Evolutionary conservation across 2,888 invertebrate species (phyloP).

Genomic region (Idaea dimidiata): DNA sequence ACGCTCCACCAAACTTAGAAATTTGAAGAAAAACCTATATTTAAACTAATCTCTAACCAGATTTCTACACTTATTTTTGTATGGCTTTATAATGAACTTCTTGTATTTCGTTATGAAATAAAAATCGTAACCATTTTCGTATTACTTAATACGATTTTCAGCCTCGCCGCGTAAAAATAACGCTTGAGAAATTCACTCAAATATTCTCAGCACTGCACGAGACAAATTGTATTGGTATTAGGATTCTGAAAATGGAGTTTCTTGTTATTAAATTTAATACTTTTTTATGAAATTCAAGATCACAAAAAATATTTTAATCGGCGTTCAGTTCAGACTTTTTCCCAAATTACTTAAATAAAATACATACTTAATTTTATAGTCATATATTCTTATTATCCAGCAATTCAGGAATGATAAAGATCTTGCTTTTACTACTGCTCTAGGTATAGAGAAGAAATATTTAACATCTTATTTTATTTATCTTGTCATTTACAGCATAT

Average conservation of each 20-base stretch:
- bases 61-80: too few relatives aligned
- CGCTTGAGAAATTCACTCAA: too few relatives aligned
- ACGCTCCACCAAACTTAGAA: too few relatives aligned
- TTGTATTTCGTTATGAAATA: too few relatives aligned
- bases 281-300: not conserved
- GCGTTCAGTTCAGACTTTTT: not conserved
- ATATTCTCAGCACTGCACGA: not conserved
- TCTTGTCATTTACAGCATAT: conserved; percentile 79
- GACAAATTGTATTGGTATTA: not conserved
- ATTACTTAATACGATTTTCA: too few relatives aligned
- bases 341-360: not conserved
- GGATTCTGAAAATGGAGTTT: not conserved
- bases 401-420: too few relatives aligned
- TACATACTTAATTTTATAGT: not conserved
- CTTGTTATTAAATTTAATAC: not conserved
- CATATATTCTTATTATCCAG: not conserved
- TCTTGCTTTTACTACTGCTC: not conserved
- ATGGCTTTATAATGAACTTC: too few relatives aligned
- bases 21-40: too few relatives aligned
- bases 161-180: too few relatives aligned
- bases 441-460: not conserved
- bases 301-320: not conserved
- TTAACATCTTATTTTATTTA: not conserved
- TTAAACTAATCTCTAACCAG: too few relatives aligned
- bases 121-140: too few relatives aligned